These are phyloP conservation scores for Tetramorium parvispinum DNA, from an alignment of 1,140 invertebrate genomes.

Conservation along the genomic window DNA sequence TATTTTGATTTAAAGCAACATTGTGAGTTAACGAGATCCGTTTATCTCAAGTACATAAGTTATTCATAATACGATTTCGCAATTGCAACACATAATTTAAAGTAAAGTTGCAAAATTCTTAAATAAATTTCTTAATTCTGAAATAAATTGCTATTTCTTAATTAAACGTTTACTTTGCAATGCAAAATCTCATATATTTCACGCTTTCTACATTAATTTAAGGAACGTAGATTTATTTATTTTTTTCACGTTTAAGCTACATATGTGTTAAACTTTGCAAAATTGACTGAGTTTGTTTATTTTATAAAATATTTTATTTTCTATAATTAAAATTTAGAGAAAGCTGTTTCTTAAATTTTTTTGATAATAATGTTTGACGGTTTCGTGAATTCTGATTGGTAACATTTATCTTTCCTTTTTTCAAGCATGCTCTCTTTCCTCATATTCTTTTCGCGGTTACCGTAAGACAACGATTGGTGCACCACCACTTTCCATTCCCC, in stretches of 20 bases:
- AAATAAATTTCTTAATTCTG: too few species aligned
- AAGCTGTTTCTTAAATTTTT: not conserved
- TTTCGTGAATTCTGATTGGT: slow-evolving; percentile 18
- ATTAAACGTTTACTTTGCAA: not conserved
- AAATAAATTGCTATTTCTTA: too few species aligned
- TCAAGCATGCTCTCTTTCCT: slow-evolving; percentile 4
- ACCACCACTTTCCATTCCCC: slow-evolving; percentile 25
- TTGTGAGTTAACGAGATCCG: not conserved
- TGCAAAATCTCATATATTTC: not conserved
- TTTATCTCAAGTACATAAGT: slow-evolving; percentile 29
- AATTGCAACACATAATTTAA: not conserved
- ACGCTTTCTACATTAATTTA: not conserved
- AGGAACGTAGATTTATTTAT: not conserved
- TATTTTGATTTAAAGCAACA: not conserved
- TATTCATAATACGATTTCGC: not conserved
- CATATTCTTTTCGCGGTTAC: slow-evolving; percentile 40
- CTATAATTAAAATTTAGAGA: not conserved
- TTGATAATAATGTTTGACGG: not conserved
- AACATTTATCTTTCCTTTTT: slow-evolving; percentile 39
- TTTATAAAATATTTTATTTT: not conserved
- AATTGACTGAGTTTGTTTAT: not conserved
- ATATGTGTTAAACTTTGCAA: not conserved
- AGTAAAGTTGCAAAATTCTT: not conserved
- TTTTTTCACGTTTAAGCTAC: not conserved
- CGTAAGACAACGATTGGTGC: slow-evolving; percentile 66